These are phyloP conservation scores for Monodelphis domestica DNA, from an alignment of 2,797 vertebrate genomes.

Conservation along the genomic window DNA sequence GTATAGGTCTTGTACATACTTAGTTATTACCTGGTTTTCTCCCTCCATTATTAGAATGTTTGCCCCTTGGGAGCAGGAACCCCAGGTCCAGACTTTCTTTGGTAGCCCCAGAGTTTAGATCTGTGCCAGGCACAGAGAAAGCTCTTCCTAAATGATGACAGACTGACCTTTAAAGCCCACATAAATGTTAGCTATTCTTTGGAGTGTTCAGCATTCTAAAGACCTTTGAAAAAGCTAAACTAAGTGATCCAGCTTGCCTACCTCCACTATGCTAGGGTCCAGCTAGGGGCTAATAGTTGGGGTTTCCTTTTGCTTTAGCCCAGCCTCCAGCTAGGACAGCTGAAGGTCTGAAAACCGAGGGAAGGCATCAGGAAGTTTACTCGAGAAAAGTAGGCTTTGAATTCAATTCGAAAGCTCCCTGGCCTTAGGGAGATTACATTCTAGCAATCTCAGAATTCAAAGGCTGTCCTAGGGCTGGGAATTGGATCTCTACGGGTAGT, in stretches of 20 bases:
- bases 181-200: neutral
- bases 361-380: neutral
- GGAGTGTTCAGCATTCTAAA: neutral
- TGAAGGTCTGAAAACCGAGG: neutral
- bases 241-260: neutral
- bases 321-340: neutral
- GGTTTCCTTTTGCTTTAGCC: neutral
- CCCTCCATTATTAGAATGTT: neutral
- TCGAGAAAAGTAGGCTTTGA: neutral
- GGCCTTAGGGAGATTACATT: neutral
- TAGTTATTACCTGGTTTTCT: neutral
- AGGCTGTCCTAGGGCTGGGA: neutral
- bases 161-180: neutral
- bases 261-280: neutral
- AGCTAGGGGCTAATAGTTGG: neutral
- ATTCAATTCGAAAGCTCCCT: neutral
- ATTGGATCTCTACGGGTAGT: neutral
- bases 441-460: neutral
- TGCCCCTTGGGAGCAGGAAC: neutral
- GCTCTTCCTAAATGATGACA: neutral
- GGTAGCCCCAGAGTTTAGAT: neutral
- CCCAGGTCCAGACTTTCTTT: neutral
- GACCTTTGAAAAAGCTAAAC: neutral
- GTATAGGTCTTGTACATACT: neutral
- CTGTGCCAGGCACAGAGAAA: neutral